These are phyloP conservation scores for Upupa epops DNA, from an alignment of 2,113 vertebrate genomes.

Conservation along the genomic window DNA sequence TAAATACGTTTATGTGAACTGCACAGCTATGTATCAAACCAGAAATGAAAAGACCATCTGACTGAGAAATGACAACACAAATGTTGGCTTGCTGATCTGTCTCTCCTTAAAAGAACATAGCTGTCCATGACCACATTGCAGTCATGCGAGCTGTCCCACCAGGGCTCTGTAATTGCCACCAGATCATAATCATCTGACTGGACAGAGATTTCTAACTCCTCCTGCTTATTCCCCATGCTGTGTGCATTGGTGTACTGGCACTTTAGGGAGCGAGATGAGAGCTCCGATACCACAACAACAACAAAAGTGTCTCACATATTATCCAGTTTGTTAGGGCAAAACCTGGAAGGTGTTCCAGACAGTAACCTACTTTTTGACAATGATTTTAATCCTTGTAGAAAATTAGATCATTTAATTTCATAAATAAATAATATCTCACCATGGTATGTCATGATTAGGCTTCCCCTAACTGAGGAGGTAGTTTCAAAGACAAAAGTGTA, in stretches of 20 bases:
- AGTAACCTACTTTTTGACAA: not conserved
- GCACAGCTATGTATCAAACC: conserved; percentile 20
- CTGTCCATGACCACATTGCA: too few relatives aligned
- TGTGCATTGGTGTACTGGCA: too few relatives aligned
- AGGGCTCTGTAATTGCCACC: too few relatives aligned
- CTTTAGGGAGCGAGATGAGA: too few relatives aligned
- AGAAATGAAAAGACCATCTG: conserved; percentile 20
- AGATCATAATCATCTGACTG: too few relatives aligned
- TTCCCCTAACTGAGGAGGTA: not conserved
- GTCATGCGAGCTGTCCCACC: too few relatives aligned
- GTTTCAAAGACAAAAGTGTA: not conserved
- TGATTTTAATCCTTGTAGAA: not conserved
- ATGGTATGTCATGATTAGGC: accelerated
- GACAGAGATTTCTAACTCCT: too few relatives aligned
- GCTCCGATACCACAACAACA: too few relatives aligned
- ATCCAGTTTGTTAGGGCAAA: not conserved
- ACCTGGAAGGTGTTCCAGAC: not conserved
- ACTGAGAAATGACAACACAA: not conserved
- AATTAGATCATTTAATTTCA: not conserved
- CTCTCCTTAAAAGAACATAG: too few relatives aligned
- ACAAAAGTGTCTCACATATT: not conserved
- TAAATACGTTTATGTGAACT: conserved; percentile 31
- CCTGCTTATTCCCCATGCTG: too few relatives aligned
- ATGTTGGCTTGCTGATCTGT: too few relatives aligned
- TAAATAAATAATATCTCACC: not conserved